These are phyloP conservation scores for Ceyx margarethae DNA, from an alignment of 2,113 vertebrate genomes.

Conservation along the genomic window DNA sequence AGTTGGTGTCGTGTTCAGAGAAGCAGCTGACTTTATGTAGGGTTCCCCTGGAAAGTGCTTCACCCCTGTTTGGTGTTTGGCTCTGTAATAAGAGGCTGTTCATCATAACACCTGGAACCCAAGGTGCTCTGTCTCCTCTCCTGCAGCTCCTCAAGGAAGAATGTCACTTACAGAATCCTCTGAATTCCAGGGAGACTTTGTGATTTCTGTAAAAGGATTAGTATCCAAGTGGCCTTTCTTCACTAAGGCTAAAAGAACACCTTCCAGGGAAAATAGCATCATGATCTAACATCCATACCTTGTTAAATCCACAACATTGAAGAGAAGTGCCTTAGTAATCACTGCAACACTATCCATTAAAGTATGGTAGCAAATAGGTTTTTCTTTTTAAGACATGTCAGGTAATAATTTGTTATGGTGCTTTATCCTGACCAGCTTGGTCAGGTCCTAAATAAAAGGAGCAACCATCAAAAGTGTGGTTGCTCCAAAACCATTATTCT, in stretches of 20 bases:
- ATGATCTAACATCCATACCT: background rate
- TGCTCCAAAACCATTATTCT: background rate
- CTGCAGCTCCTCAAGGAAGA: background rate
- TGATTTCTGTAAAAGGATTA: background rate
- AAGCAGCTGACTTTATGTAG: background rate
- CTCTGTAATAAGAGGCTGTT: background rate
- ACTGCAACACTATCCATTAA: background rate
- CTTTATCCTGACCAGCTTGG: background rate
- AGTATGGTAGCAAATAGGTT: background rate
- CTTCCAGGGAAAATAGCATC: background rate
- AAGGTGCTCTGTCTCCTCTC: constrained; percentile 21
- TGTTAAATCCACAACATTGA: background rate
- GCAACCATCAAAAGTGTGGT: background rate
- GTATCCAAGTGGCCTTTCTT: constrained; percentile 9
- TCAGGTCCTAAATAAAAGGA: constrained; percentile 1
- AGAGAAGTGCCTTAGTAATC: constrained; percentile 22
- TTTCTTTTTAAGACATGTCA: constrained; percentile 1
- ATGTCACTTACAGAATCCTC: background rate
- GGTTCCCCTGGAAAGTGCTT: background rate
- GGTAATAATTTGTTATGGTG: background rate
- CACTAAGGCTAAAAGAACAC: constrained; percentile 26
- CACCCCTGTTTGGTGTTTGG: background rate
- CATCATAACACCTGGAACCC: background rate
- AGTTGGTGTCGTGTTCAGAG: background rate
- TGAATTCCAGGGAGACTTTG: background rate